Evolutionary conservation across 2,888 invertebrate species (phyloP).

Genomic region (Pristionchus maxplancki): DNA sequence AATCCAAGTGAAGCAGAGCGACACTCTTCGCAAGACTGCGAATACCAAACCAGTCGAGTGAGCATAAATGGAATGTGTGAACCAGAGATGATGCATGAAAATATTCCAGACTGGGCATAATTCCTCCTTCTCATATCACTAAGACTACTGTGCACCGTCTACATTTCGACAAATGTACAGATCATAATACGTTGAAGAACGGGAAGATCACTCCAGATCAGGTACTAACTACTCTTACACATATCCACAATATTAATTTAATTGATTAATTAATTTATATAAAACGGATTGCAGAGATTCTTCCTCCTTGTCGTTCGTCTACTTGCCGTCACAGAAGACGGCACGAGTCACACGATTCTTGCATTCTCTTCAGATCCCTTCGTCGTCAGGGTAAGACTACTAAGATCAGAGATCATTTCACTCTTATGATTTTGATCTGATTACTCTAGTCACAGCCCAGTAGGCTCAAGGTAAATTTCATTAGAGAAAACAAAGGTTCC

Average conservation of each 20-base stretch:
- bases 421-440: neutral
- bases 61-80: neutral
- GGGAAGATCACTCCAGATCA: conserved; percentile 99
- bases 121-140: conserved; percentile 87
- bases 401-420: too few relatives aligned
- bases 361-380: conserved; percentile 95
- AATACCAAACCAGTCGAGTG: conserved; percentile 72
- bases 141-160: conserved; percentile 95
- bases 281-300: conserved; percentile 82
- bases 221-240: too few relatives aligned
- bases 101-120: conserved; percentile 20
- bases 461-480: too few relatives aligned
- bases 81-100: neutral
- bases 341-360: conserved; percentile 76
- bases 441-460: too few relatives aligned
- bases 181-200: conserved; percentile 98
- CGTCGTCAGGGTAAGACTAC: conserved; percentile 91
- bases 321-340: conserved; percentile 82
- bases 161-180: conserved; percentile 98
- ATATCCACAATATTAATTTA: too few relatives aligned
- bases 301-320: conserved; percentile 79
- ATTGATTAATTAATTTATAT: too few relatives aligned
- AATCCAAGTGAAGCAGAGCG: conserved; percentile 96
- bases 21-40: conserved; percentile 95
- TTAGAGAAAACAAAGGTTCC: too few relatives aligned